Base-by-base conservation (phyloP, 2,113 vertebrate genomes). In the Ictalurus punctatus region DNA sequence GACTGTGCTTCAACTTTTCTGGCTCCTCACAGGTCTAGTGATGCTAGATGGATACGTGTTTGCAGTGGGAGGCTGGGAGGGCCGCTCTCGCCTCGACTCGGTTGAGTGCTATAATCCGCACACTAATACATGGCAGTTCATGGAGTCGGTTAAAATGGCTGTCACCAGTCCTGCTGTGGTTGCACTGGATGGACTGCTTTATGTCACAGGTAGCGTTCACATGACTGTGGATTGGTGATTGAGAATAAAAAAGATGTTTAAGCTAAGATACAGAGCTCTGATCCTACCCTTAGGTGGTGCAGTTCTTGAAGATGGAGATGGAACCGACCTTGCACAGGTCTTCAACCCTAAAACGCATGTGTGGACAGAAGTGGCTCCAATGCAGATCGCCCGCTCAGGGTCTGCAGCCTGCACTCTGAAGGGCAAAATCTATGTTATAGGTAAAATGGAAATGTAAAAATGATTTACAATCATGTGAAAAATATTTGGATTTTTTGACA, bases 301-400 rank as follows among this genome's bases (percentile, higher is more conserved):
- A 4, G 94, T 96, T 90, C 87, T 96, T 25, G 96, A 96, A 84
- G 96, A 96, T 5, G 96, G 96, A 0, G 96, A 96, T 44, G 96
- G 96, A 89, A 96, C 96, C 44, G 94, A 96, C 88, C 89, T 96
- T 1, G 94, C 96, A 6, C 96, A 96, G 79, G 95, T 95, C 16
- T 96, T 96, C 91, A 95, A 96, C 91, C 95, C 96, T 86, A 95
- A 96, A 91, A 94, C 92, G 0, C 86, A 91, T 0, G 40, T 84
- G 0, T 96, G 96, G 96, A 94, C 94, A 0, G 95, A 96, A 83
- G 94, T 96, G 0, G 93, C 96, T 0, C 93, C 95, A 1, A 96
- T 96, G 96, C 95, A 96, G 91, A 96, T 96, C 0, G 95, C 96
- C n/a, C 95, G 96, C 89, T 96, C 96, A 27, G 96, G 96, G 54